phyloP scores from a whole-genome alignment of 2,797 vertebrate genomes.

The Protosalanx chinensis region DNA sequence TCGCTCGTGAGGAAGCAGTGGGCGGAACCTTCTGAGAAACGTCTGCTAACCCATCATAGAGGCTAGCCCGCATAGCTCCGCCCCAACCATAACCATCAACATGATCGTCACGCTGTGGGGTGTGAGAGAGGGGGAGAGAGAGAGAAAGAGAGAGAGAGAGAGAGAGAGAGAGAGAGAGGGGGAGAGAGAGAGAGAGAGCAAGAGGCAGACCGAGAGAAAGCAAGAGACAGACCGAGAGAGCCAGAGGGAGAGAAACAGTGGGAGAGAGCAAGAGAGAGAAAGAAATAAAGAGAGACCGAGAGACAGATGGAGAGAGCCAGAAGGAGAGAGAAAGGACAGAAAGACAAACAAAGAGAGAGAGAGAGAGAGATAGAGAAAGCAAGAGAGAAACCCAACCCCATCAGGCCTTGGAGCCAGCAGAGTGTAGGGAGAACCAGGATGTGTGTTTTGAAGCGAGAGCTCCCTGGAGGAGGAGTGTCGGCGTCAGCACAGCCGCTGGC shows the following conservation, averaged over 20 bases:
- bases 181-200: not conserved
- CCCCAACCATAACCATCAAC: slow-evolving; percentile 19
- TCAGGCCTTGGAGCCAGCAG: slow-evolving; percentile 29
- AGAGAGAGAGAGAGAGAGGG: not conserved
- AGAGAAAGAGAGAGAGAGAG: no score
- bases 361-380: not conserved
- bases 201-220: not conserved
- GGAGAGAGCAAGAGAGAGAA: not conserved
- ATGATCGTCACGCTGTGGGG: slow-evolving; percentile 45
- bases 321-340: not conserved
- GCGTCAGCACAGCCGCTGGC: slow-evolving; percentile 51
- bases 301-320: not conserved
- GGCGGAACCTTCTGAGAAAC: not conserved
- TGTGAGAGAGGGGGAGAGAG: slow-evolving; percentile 47
- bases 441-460: slow-evolving; percentile 44
- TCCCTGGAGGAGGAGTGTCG: slow-evolving; percentile 34
- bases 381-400: not conserved
- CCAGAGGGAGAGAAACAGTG: not conserved
- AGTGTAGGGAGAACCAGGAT: slow-evolving; percentile 38
- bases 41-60: not conserved
- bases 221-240: not conserved
- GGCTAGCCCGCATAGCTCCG: slow-evolving; percentile 12
- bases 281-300: not conserved
- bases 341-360: no score
- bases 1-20: slow-evolving; percentile 5